Percentiles rank a stretch among this genome's conserved stretches.
Conservation (phyloP, 2,113 vertebrate species). For the Peucedramus taeniatus region DNA sequence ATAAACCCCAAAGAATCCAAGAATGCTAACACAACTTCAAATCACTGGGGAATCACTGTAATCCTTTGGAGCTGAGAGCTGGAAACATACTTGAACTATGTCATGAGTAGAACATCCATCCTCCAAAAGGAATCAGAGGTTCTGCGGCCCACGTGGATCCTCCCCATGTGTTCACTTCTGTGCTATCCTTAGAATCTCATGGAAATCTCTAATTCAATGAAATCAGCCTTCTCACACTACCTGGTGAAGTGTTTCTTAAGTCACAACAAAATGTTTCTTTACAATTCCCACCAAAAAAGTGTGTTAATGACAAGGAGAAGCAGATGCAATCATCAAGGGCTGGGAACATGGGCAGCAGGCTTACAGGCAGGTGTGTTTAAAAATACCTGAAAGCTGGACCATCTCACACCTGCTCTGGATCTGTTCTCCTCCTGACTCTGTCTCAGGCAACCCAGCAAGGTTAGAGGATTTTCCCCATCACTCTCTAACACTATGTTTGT, state of each 20-base stretch:
- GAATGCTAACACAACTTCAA: not conserved
- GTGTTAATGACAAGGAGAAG: not conserved
- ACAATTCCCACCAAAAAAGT: not conserved
- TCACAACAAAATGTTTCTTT: not conserved
- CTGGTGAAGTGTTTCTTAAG: not conserved
- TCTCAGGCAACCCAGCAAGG: not conserved
- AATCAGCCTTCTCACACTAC: not conserved
- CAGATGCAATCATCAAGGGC: not conserved
- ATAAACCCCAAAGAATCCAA: not conserved
- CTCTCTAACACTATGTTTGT: not conserved
- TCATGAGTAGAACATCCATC: not conserved
- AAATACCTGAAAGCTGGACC: not conserved
- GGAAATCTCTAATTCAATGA: not conserved
- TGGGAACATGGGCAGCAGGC: not conserved
- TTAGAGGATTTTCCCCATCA: not conserved
- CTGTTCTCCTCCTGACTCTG: not conserved
- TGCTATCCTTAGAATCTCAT: not conserved
- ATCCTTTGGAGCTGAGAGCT: not conserved
- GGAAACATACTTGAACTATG: not conserved
- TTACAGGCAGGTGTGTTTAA: not conserved
- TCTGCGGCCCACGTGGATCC: rapidly evolving
- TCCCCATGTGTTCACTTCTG: not conserved
- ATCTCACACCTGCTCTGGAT: not conserved
- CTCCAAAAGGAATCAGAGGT: not conserved
- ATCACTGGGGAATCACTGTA: not conserved